Base-by-base conservation (phyloP, 2,797 vertebrate genomes). In the Acipenser oxyrinchus region DNA sequence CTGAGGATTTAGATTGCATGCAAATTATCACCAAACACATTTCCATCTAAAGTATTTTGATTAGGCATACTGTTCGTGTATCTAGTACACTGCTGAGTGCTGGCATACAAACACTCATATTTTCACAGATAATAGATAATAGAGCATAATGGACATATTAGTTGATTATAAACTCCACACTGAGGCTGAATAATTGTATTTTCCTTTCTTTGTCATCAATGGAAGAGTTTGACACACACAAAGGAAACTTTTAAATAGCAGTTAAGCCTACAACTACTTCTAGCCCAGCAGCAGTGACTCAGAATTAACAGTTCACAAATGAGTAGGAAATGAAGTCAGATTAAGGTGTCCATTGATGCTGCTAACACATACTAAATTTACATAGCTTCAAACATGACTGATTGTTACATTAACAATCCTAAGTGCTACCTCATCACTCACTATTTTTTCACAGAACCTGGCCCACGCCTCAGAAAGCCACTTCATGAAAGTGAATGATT, bases 251-350 rank as follows among this genome's bases (percentile, higher is more conserved):
- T 37, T 37, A 37, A 37, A 37, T 37, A 37, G 37, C 37, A 37
- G 37, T 37, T 37, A 37, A 37, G 37, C 37, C 37, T 37, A 37
- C 37, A 37, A 37, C 37, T 37, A 37, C 5, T 37, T 37, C 37
- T 37, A 37, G 55, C 12, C 6, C 55, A 58, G 55, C 55, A 77
- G 75, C 62, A 75, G 73, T 53, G 77, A 64, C 72, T 74, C 18
- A 79, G 69, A 79, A 78, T 55, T 70, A 77, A 71, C 68, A 79
- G 71, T 63, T 62, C 11, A 69, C 68, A 80, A 74, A 0, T 75
- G 70, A 74, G 69, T 75, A 63, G 73, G 70, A 80, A 83, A 84
- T 64, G 76, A 78, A 83, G 69, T 76, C 76, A 83, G 37, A 37
- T 65, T 78, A 68, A 72, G 66, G 81, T 74, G 78, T 80, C 70